Evolutionary conservation across 2,888 invertebrate genomes (phyloP), one percentile per base, ranked within the genome.

Genomic region (Norana najaformis): DNA sequence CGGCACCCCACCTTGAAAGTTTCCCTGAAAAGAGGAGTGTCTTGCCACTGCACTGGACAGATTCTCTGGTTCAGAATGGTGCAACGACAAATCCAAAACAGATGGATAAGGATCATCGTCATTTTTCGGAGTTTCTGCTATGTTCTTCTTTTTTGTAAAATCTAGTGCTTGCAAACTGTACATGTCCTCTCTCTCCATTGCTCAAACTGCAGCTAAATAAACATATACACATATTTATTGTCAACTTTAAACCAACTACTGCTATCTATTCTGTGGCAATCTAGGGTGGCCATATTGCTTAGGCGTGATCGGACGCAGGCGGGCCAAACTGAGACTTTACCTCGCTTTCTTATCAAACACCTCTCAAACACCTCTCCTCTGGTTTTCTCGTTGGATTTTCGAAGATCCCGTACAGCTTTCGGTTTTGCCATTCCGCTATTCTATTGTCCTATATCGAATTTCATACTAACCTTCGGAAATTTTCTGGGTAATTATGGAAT

Each of bases 161-260:
- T 85, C 85, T n/a, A 85, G 37, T 30, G 85, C 85, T 14, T 85
- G 85, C 36, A 85, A 6, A 85, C 85, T 18, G 85, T 85, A 37
- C 36, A 36, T 13, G 85, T 85, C 85, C 0, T 85, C 85, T 36
- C 85, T 85, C 35, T 85, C 37, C 85, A 69, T 69, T 69, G 69
- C 69, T 69, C 69, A 69, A 69, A n/a, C 69, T 69, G n/a, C 69
- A 69, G 30, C 23, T 23, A 47, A 69, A 69, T n/a, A 69, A 8
- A 30, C n/a, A 69, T n/a, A n/a, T n/a, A 69, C 8, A 69, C 69
- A 69, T 2, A n/a, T 13, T n/a, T 69, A 69, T 8, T 13, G 13
- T 69, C 69, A 69, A n/a, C n/a, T n/a, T 69, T 8, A 69, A 69
- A 8, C 20, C 47, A 47, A 47, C 20, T 23, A 47, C 20, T 41